phyloP scores from a whole-genome alignment of 2,113 vertebrate species.

The Saguinus midas region DNA sequence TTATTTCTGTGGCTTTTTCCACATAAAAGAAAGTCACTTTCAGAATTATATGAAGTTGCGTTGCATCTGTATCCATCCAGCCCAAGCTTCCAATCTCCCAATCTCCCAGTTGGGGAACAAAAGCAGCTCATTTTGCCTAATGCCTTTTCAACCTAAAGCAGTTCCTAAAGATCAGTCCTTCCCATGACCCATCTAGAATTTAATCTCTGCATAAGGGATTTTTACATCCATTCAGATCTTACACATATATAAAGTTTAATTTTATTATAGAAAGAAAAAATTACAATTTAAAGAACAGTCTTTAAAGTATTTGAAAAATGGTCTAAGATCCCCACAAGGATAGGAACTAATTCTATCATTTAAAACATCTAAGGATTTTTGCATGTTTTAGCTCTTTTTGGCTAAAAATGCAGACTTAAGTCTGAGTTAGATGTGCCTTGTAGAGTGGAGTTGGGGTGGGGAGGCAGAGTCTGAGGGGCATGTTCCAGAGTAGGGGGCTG shows the following conservation, averaged over 20 bases:
- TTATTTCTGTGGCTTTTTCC: slow-evolving; percentile 31
- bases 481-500: not conserved
- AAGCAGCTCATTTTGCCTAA: not conserved
- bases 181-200: not conserved
- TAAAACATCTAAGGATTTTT: not conserved
- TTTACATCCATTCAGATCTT: not conserved
- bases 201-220: not conserved
- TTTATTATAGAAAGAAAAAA: not conserved
- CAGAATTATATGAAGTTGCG: slow-evolving; percentile 2
- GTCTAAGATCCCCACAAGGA: not conserved
- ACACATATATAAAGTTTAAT: not conserved
- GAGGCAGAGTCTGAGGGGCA: not conserved
- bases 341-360: not conserved
- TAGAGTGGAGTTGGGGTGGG: not conserved
- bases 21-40: slow-evolving; percentile 42
- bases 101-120: not conserved
- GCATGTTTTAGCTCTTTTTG: not conserved
- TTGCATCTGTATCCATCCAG: not conserved
- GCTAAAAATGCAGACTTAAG: not conserved
- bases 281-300: not conserved
- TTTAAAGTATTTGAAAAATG: slow-evolving; percentile 21
- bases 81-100: not conserved
- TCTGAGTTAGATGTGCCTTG: not conserved
- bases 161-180: not conserved
- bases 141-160: not conserved